Conservation (phyloP, 2,888 invertebrate genomes). For the Meiosimyza decipiens region DNA sequence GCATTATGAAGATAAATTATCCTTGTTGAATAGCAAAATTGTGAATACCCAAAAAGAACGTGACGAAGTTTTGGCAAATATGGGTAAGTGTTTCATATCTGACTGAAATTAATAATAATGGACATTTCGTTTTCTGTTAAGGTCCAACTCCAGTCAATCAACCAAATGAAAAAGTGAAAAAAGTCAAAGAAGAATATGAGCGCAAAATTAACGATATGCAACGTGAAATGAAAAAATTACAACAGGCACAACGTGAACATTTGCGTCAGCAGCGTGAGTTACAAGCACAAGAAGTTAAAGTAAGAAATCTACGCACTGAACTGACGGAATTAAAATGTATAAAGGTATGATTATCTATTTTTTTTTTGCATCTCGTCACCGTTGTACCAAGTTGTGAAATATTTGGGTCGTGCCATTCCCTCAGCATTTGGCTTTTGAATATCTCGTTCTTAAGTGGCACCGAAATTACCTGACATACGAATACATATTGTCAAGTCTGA, state of each 20-base stretch:
- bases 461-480: too few species aligned
- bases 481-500: too few species aligned
- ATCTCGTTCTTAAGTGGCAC: background rate
- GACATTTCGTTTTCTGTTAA: slow-evolving; percentile 9
- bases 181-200: slow-evolving; percentile 90
- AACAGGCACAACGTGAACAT: slow-evolving; percentile 90
- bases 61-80: slow-evolving; percentile 82
- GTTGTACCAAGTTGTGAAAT: background rate
- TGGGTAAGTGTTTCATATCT: slow-evolving; percentile 50
- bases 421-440: background rate
- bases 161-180: slow-evolving; percentile 75
- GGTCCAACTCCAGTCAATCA: slow-evolving; percentile 48
- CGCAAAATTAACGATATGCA: slow-evolving; percentile 85
- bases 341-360: slow-evolving; percentile 67
- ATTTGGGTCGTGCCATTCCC: background rate
- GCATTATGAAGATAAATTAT: slow-evolving; percentile 93
- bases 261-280: slow-evolving; percentile 80
- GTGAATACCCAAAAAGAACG: slow-evolving; percentile 89
- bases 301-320: slow-evolving; percentile 78
- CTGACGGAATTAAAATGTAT: slow-evolving; percentile 84
- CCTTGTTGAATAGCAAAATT: slow-evolving; percentile 85
- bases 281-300: slow-evolving; percentile 81
- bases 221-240: slow-evolving; percentile 84
- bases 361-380: too few species aligned
- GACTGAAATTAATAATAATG: background rate